Evolutionary conservation across 2,797 vertebrate species (phyloP).

Genomic region (Xenops minutus): DNA sequence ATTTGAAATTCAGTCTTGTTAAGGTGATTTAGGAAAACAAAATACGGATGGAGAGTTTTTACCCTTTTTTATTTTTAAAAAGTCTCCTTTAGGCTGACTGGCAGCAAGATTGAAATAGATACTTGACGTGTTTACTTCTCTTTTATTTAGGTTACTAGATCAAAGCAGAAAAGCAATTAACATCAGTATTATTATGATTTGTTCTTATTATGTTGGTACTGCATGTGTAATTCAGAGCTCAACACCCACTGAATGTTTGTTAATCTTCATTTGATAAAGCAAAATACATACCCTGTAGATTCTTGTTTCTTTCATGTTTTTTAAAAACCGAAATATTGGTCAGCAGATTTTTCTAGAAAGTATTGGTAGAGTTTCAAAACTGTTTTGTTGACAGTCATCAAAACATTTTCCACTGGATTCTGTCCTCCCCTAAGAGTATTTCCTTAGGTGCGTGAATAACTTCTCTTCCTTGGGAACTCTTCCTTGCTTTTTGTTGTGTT

Average conservation of each 20-base stretch:
- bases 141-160: neutral
- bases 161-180: neutral
- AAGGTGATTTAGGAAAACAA: neutral
- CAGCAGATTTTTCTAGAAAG: neutral
- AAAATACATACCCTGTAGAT: neutral
- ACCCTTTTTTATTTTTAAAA: neutral
- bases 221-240: neutral
- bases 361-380: neutral
- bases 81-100: neutral
- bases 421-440: neutral
- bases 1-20: neutral
- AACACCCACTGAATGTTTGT: neutral
- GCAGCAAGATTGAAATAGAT: neutral
- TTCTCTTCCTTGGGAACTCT: neutral
- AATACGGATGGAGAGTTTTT: neutral
- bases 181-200: neutral
- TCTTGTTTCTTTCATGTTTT: neutral
- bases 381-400: neutral
- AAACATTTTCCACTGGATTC: neutral
- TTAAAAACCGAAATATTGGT: neutral
- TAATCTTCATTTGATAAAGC: neutral
- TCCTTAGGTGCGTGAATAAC: accelerated
- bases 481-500: neutral
- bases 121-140: neutral
- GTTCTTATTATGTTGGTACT: neutral